phyloP scores from a whole-genome alignment of 2,113 vertebrate genomes.

The Cyprinodon brontotheroides region DNA sequence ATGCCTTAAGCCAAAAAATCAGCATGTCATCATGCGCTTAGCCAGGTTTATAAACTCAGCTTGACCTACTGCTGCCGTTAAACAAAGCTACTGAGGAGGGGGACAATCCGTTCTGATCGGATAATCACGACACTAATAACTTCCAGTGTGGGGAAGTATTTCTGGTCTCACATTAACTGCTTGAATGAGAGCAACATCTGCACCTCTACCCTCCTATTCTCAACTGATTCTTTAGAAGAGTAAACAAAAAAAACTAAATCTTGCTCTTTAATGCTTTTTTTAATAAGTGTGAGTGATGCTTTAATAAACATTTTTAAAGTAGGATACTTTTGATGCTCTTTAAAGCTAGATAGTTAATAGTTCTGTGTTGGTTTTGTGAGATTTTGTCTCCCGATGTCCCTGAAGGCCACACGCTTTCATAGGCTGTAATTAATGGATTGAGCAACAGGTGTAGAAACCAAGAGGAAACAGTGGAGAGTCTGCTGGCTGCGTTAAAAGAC shows the following conservation, averaged over 20 bases:
- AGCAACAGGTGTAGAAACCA: background rate
- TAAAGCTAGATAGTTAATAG: background rate
- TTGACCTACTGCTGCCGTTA: slow-evolving; percentile 5
- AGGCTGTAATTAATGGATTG: background rate
- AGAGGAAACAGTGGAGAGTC: background rate
- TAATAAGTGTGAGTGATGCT: too few species aligned
- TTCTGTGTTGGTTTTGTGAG: background rate
- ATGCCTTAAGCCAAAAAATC: background rate
- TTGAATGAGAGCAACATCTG: background rate
- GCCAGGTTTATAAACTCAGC: background rate
- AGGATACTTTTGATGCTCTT: background rate
- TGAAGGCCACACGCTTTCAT: background rate
- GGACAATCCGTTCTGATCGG: slow-evolving; percentile 6
- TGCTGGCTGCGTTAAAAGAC: too few species aligned
- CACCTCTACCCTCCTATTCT: background rate
- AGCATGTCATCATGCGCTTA: background rate
- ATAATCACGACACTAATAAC: slow-evolving; percentile 9
- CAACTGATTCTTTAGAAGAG: too few species aligned
- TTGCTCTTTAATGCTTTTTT: background rate
- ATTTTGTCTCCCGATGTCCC: background rate
- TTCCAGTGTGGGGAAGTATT: background rate
- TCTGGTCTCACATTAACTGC: background rate
- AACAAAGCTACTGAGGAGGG: slow-evolving; percentile 13
- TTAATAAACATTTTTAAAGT: background rate
- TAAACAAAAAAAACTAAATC: background rate